Evolutionary conservation across 2,113 vertebrate species (phyloP).

Genomic region (Melanocharis versteri): DNA sequence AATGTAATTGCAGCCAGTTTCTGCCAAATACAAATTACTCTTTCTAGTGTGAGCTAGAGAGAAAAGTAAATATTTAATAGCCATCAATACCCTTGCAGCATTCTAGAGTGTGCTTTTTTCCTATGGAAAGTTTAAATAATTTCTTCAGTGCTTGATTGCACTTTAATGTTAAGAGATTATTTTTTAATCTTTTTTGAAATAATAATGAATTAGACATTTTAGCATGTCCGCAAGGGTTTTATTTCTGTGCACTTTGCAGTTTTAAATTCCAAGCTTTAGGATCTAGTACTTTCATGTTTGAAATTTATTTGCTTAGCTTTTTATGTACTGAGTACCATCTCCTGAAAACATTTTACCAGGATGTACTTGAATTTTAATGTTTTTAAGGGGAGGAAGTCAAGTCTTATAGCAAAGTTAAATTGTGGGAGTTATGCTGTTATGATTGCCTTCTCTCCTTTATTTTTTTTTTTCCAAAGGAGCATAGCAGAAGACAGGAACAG

Average conservation of each 20-base stretch:
- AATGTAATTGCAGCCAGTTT: conserved; percentile 83
- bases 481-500: neutral
- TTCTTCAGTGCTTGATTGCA: conserved; percentile 74
- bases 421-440: neutral
- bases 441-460: neutral
- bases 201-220: conserved; percentile 73
- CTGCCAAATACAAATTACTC: conserved; percentile 84
- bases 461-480: neutral
- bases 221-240: conserved; percentile 48
- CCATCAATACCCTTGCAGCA: conserved; percentile 80
- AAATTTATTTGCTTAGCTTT: conserved; percentile 40
- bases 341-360: neutral
- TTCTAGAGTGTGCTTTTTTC: conserved; percentile 68
- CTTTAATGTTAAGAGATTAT: conserved; percentile 76
- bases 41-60: conserved; percentile 79
- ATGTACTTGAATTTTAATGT: neutral
- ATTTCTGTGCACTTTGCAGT: conserved; percentile 64
- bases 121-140: conserved; percentile 77
- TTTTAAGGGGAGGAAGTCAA: neutral
- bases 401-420: neutral
- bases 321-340: neutral
- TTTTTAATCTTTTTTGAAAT: conserved; percentile 77
- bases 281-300: neutral
- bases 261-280: conserved; percentile 51
- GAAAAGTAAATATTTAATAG: conserved; percentile 89